Evolutionary conservation across 2,113 vertebrate species (phyloP).

Genomic region (Physeter macrocephalus): DNA sequence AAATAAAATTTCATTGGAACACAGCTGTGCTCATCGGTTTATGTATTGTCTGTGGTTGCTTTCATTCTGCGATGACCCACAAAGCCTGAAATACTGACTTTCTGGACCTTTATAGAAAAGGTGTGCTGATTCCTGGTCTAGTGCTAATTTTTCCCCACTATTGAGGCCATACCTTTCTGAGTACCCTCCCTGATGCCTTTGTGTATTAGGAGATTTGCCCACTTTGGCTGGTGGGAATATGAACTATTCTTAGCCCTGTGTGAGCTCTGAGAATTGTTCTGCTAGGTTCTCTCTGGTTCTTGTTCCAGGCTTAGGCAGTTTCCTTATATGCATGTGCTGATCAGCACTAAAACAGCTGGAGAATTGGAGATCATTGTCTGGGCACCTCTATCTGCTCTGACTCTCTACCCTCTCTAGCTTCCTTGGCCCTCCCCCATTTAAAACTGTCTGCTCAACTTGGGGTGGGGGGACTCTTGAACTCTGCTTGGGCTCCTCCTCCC

Average conservation of each 20-base stretch:
- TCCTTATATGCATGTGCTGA: accelerated
- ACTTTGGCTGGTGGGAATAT: background rate
- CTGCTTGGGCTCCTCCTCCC: background rate
- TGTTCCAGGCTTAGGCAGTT: background rate
- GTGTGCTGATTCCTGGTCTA: background rate
- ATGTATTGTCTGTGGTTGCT: background rate
- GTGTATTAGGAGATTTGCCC: background rate
- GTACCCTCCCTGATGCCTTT: background rate
- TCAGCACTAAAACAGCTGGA: background rate
- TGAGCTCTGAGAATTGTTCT: background rate
- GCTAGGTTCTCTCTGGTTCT: background rate
- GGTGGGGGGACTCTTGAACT: too few relatives aligned
- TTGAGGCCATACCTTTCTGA: background rate
- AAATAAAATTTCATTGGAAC: background rate
- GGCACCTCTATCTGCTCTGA: background rate
- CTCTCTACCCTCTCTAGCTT: background rate
- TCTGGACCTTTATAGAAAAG: background rate
- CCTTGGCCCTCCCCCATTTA: background rate
- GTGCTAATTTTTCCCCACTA: background rate
- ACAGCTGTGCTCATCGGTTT: background rate
- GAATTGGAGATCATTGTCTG: background rate
- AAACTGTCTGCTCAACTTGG: background rate
- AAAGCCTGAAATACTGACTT: background rate
- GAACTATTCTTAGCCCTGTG: background rate
- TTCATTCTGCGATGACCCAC: background rate